These are phyloP conservation scores for Lomographa bimaculata DNA, from an alignment of 2,888 invertebrate genomes.

Conservation along the genomic window DNA sequence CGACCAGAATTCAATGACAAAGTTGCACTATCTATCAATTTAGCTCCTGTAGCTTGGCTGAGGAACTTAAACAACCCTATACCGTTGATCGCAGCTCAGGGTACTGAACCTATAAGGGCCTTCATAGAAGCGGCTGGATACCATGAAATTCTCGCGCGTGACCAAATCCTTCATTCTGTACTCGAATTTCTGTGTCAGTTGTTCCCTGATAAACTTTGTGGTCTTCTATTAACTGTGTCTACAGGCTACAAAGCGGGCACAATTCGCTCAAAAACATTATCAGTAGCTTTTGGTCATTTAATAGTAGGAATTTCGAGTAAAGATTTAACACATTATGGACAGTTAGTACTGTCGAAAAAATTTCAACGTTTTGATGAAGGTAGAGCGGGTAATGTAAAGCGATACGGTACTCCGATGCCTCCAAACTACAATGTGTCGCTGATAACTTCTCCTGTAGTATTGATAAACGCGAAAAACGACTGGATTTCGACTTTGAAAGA, in stretches of 20 bases:
- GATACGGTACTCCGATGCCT: conserved; percentile 57
- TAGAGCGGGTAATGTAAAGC: conserved; percentile 48
- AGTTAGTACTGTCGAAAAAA: conserved; percentile 60
- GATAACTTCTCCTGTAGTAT: conserved; percentile 59
- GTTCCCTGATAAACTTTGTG: conserved; percentile 78
- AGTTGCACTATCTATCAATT: conserved; percentile 74
- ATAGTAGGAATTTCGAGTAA: conserved; percentile 80
- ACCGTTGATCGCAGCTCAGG: conserved; percentile 39
- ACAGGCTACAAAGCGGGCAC: conserved; percentile 82
- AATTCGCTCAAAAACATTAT: conserved; percentile 77
- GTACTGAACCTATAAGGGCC: conserved; percentile 40
- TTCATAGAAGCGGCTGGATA: conserved; percentile 69
- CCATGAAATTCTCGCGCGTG: conserved; percentile 85
- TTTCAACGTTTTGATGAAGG: conserved; percentile 71
- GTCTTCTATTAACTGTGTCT: conserved; percentile 77
- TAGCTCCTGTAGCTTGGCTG: conserved; percentile 77
- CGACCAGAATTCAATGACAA: conserved; percentile 84
- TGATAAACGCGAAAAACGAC: conserved; percentile 81
- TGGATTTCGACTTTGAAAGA: conserved; percentile 85
- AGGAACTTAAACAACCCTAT: conserved; percentile 65
- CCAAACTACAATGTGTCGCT: conserved; percentile 62
- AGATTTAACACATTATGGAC: conserved; percentile 78
- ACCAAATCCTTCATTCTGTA: conserved; percentile 68
- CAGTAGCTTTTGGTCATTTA: conserved; percentile 77
- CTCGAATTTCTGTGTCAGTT: conserved; percentile 58